phyloP scores from a whole-genome alignment of 2,113 vertebrate species.

The Prochilodus magdalenae region DNA sequence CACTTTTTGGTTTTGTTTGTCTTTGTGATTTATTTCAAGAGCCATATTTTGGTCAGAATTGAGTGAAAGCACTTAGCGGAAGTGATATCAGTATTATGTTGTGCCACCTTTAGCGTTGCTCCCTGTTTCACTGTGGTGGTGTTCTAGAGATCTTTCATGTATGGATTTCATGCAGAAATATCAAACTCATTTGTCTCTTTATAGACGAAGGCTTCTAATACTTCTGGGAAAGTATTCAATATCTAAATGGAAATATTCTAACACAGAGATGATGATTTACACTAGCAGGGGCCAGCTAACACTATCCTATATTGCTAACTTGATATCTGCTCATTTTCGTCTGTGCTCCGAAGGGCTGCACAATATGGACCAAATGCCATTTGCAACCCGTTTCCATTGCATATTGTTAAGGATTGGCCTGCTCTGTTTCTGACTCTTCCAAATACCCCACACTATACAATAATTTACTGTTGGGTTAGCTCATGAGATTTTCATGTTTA shows the following conservation, averaged over 20 bases:
- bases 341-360: neutral
- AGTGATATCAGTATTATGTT: constrained; percentile 45
- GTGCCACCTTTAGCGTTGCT: neutral
- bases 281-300: neutral
- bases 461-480: no score
- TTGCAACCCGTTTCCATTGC: no score
- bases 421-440: no score
- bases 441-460: no score
- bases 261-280: neutral
- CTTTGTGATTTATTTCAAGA: constrained; percentile 26
- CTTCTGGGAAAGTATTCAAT: neutral
- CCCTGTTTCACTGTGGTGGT: constrained; percentile 33
- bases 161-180: neutral
- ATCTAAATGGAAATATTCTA: neutral
- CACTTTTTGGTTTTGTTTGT: constrained; percentile 1
- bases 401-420: no score
- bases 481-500: no score
- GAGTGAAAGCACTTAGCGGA: constrained; percentile 26
- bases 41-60: constrained; percentile 8
- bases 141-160: neutral
- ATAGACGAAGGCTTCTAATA: no score
- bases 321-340: no score
- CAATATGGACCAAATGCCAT: neutral
- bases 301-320: neutral
- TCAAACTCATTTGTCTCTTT: neutral